A percentile compares a stretch with the other conserved stretches of the same genome.
These are phyloP conservation scores for Condylura cristata DNA, from an alignment of 2,113 vertebrate species.

Conservation along the genomic window DNA sequence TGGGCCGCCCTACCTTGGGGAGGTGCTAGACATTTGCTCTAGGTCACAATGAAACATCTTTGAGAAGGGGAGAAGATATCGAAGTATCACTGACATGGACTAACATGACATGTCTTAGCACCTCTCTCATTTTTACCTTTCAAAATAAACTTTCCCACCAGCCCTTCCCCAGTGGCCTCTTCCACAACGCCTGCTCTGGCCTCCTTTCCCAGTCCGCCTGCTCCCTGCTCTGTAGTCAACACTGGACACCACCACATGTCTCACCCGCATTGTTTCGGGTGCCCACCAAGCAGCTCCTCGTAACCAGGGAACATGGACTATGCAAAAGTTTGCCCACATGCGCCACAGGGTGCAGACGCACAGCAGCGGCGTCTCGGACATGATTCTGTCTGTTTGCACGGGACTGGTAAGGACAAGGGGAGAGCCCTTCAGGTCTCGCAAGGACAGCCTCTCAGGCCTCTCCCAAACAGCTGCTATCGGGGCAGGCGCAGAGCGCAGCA, in stretches of 20 bases:
- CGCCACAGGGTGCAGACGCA: neutral
- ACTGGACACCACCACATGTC: neutral
- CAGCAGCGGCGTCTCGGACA: neutral
- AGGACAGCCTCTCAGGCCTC: neutral
- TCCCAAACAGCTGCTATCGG: neutral
- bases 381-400: neutral
- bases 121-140: neutral
- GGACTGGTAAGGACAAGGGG: neutral
- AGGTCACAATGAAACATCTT: neutral
- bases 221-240: neutral
- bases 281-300: neutral
- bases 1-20: neutral
- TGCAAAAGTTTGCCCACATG: neutral
- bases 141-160: neutral
- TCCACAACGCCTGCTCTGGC: neutral
- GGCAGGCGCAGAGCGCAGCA: neutral
- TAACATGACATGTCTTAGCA: neutral
- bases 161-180: neutral
- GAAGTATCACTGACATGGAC: neutral
- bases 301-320: too few relatives aligned
- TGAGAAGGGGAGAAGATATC: neutral
- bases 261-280: neutral
- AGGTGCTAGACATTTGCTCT: neutral
- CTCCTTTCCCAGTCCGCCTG: neutral
- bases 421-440: neutral